phyloP scores from a whole-genome alignment of 2,888 invertebrate genomes.

The Dyspetes luteomarginatus region DNA sequence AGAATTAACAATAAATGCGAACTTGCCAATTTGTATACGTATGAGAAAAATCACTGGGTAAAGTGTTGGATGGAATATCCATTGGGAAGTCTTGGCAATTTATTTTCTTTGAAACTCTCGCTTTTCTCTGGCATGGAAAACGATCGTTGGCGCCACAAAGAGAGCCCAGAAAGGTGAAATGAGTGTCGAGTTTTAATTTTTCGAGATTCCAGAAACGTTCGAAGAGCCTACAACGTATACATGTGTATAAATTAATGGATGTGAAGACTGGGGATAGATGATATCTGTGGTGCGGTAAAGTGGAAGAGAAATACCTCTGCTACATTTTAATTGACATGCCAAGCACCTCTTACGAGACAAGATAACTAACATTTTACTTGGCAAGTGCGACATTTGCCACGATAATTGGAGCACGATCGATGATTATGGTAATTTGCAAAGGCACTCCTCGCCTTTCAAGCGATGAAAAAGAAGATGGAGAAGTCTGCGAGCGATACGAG shows the following conservation, averaged over 20 bases:
- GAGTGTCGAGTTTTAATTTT: conserved; percentile 31
- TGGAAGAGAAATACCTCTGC: background rate
- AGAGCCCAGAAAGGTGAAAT: background rate
- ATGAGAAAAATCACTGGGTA: conserved; percentile 25
- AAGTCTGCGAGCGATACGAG: background rate
- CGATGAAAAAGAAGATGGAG: background rate
- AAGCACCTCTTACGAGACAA: conserved; percentile 1
- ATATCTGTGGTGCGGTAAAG: background rate
- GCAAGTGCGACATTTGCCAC: conserved; percentile 46
- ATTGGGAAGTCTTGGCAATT: conserved; percentile 53
- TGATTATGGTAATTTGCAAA: conserved; percentile 58
- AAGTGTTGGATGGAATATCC: conserved; percentile 12
- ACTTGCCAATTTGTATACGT: conserved; percentile 24
- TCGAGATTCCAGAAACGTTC: conserved; percentile 10
- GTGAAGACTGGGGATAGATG: background rate
- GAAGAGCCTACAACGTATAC: background rate
- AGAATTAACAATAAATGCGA: background rate
- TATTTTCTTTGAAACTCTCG: conserved; percentile 59
- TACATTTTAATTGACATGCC: conserved; percentile 50
- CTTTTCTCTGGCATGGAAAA: conserved; percentile 43
- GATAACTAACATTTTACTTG: conserved; percentile 23
- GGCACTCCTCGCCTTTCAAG: conserved; percentile 16
- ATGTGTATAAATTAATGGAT: background rate
- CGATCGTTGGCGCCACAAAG: background rate
- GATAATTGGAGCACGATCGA: conserved; percentile 61